A percentile compares a stretch with the other conserved stretches of the same genome.
Conservation (phyloP, 2,113 vertebrate species). For the Callionymus lyra region DNA sequence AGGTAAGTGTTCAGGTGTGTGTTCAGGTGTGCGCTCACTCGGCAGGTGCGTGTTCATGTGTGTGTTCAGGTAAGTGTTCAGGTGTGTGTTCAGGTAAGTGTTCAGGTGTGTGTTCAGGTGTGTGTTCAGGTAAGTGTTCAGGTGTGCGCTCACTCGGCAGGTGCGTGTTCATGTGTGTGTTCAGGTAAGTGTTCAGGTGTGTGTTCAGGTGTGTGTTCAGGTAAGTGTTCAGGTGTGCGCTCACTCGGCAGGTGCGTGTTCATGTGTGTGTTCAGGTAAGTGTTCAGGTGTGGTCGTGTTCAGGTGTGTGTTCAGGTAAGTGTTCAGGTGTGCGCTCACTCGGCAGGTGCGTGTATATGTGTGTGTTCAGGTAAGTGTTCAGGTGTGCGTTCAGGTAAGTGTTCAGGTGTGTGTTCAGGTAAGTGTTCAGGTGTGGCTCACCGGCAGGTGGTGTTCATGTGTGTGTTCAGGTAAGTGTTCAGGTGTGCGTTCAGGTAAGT, state of each 20-base stretch:
- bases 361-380: neutral
- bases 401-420: too few relatives aligned
- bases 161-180: too few relatives aligned
- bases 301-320: too few relatives aligned
- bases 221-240: slow-evolving; percentile 2
- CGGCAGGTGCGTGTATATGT: slow-evolving; percentile 67
- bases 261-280: too few relatives aligned
- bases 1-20: too few relatives aligned
- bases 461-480: neutral
- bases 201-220: too few relatives aligned
- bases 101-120: too few relatives aligned
- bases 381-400: slow-evolving; percentile 56
- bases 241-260: slow-evolving; percentile 70
- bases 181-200: neutral
- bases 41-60: slow-evolving; percentile 69
- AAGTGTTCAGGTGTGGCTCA: slow-evolving; percentile 27
- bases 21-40: slow-evolving; percentile 43
- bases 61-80: neutral
- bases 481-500: slow-evolving; percentile 56
- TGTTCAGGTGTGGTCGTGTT: neutral
- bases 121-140: neutral
- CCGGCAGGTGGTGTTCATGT: slow-evolving; percentile 70
- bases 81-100: slow-evolving; percentile 58
- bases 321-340: slow-evolving; percentile 42
- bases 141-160: slow-evolving; percentile 59